Evolutionary conservation across 2,888 invertebrate genomes (phyloP), one percentile per base, ranked within the genome.

Genomic region (Tachina fera): DNA sequence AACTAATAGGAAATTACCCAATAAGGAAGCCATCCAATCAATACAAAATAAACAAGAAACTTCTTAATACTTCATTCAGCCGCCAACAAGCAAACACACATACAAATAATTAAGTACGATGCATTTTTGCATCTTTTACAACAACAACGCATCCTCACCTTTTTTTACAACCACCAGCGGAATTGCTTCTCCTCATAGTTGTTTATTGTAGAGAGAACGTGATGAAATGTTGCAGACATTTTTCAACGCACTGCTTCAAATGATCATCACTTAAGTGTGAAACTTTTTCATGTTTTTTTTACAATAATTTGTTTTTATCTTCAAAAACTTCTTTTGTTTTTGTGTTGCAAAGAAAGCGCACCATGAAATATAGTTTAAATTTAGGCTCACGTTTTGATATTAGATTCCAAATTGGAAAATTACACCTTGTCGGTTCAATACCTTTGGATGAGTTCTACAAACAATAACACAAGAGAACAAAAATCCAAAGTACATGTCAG

Each of bases 371-470:
- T 86, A 68, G 76, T 72, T 76, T 83, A 79, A 86, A 83, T 86
- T 86, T 68, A 83, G 79, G 67, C 61, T 83, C 83, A 83, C 83
- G 83, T 83, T 83, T 86, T 76, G 71, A 79, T 86, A 82, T 86
- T 86, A 86, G 83, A 86, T 72, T 83, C 83, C 67, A 80, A 83
- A 86, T 86, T 86, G 86, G 86, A 79, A 86, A 83, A 83, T 83
- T 86, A 86, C 86, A 83, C 79, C 86, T 86, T 83, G 76, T 76
- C 83, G 79, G 75, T 79, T 86, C 58, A 76, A 83, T 86, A 72
- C 79, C 83, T 86, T 76, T 74, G 76, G 78, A 86, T 86, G 43
- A 53, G 49, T 71, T 80, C 74, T 16, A 75, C 68, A 82, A 77
- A 82, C 75, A 80, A 65, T 61, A 77, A 53, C 39, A 53, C 19